phyloP scores from a whole-genome alignment of 2,888 invertebrate species.

The Cantharis flavilabris region DNA sequence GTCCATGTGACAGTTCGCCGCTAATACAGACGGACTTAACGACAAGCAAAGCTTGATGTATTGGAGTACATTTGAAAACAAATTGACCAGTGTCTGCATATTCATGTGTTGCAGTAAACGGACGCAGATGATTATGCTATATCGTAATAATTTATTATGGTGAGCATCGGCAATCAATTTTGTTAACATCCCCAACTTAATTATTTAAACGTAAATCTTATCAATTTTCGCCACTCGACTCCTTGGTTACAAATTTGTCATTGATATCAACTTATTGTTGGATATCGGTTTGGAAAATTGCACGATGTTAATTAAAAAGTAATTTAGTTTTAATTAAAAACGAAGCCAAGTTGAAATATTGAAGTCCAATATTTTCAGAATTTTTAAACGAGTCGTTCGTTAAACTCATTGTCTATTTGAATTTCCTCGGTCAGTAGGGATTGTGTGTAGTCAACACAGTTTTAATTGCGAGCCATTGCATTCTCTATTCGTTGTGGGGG shows the following conservation, averaged over 20 bases:
- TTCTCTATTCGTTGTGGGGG: conserved; percentile 6
- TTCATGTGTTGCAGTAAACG: conserved; percentile 41
- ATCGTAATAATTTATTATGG: conserved; percentile 28
- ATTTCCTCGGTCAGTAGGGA: conserved; percentile 26
- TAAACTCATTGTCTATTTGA: conserved; percentile 35
- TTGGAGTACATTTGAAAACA: conserved; percentile 49
- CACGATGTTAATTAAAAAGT: not conserved
- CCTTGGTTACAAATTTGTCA: not conserved
- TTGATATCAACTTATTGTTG: not conserved
- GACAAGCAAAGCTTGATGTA: conserved; percentile 53
- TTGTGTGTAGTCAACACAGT: conserved; percentile 41
- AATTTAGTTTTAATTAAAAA: not conserved
- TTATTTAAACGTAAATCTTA: conserved; percentile 9
- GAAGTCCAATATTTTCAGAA: conserved; percentile 16
- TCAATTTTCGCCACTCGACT: not conserved
- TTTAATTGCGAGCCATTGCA: conserved; percentile 44
- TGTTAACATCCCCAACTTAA: conserved; percentile 14
- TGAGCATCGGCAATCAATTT: conserved; percentile 12
- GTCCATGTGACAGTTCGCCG: conserved; percentile 51
- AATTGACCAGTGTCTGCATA: conserved; percentile 45
- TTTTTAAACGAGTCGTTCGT: conserved; percentile 40
- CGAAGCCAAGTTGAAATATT: not conserved
- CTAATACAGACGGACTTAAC: conserved; percentile 53
- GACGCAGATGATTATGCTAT: conserved; percentile 35
- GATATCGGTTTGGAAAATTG: not conserved